These are phyloP conservation scores for Laterallus jamaicensis DNA, from an alignment of 2,113 vertebrate species.

Conservation along the genomic window DNA sequence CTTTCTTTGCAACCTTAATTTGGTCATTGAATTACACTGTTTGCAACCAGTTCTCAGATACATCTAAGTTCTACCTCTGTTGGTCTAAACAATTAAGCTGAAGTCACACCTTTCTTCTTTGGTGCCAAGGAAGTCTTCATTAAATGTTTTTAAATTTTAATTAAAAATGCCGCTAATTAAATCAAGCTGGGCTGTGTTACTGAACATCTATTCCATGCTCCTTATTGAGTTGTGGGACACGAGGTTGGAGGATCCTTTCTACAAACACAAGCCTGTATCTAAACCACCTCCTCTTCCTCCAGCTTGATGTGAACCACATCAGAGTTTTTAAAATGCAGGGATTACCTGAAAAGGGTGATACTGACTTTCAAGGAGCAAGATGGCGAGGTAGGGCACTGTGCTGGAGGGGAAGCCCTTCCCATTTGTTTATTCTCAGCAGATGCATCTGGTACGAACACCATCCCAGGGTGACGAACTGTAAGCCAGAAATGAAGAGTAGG, in stretches of 20 bases:
- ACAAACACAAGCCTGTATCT: background rate
- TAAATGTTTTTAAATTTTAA: background rate
- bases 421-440: background rate
- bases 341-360: background rate
- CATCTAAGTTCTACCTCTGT: background rate
- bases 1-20: background rate
- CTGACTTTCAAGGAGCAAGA: background rate
- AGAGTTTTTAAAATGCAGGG: background rate
- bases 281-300: background rate
- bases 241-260: background rate
- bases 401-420: background rate
- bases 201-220: background rate
- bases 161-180: slow-evolving; percentile 15
- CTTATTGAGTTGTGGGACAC: background rate
- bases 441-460: background rate
- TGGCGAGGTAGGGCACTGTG: background rate
- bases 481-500: background rate
- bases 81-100: slow-evolving; percentile 14
- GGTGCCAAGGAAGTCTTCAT: background rate
- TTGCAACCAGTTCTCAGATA: background rate
- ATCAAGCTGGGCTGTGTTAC: background rate
- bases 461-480: background rate
- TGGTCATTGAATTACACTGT: background rate
- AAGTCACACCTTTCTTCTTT: slow-evolving; percentile 11
- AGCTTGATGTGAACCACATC: background rate